These are phyloP conservation scores for Trimorus sp. DNA, from an alignment of 2,888 invertebrate genomes.

Conservation along the genomic window DNA sequence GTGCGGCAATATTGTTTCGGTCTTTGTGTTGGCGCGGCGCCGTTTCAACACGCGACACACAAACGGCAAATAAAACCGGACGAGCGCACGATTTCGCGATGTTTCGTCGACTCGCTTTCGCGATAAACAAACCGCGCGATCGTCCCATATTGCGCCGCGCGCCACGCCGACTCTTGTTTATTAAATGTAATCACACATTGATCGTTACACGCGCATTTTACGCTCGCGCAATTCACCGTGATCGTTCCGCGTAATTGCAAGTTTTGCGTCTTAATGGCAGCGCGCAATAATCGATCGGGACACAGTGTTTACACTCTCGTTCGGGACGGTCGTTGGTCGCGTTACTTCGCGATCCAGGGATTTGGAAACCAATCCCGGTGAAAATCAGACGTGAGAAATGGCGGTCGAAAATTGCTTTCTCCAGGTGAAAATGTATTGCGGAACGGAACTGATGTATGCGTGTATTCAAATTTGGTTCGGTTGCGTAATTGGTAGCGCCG, in stretches of 20 bases:
- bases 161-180: slow-evolving; percentile 1
- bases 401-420: neutral
- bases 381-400: neutral
- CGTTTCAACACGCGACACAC: slow-evolving; percentile 8
- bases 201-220: slow-evolving; percentile 10
- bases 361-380: too few relatives aligned
- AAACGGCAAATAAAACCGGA: too few relatives aligned
- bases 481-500: slow-evolving; percentile 6
- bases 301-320: neutral
- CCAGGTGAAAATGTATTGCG: neutral
- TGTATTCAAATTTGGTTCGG: slow-evolving; percentile 20
- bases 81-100: too few relatives aligned
- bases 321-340: too few relatives aligned
- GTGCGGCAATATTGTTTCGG: slow-evolving; percentile 16
- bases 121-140: slow-evolving; percentile 14
- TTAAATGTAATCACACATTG: slow-evolving; percentile 20
- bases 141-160: slow-evolving; percentile 6
- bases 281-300: neutral
- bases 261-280: neutral
- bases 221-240: neutral
- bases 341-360: too few relatives aligned
- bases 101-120: slow-evolving; percentile 5
- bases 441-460: slow-evolving; percentile 7
- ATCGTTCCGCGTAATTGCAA: slow-evolving; percentile 8
- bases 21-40: slow-evolving; percentile 6